These are phyloP conservation scores for Vireo griseus DNA, from an alignment of 2,797 vertebrate species.

Conservation along the genomic window DNA sequence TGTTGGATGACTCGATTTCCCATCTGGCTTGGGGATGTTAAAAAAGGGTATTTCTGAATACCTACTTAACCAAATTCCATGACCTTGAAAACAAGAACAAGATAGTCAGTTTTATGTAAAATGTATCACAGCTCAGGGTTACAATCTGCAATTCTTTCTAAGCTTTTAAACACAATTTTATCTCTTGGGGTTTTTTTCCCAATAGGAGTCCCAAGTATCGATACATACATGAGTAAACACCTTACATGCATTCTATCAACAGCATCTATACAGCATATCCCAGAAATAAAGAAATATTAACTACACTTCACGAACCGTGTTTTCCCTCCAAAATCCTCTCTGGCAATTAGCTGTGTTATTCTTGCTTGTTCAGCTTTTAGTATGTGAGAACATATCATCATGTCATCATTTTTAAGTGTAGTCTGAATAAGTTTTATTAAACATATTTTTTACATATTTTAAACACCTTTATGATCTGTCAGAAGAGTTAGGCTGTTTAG, in stretches of 20 bases:
- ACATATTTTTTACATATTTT: neutral
- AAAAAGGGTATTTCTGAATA: conserved; percentile 74
- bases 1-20: conserved; percentile 65
- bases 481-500: neutral
- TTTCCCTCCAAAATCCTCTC: fast-evolving
- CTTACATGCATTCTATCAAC: neutral
- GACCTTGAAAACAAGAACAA: conserved; percentile 77
- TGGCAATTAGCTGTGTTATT: neutral
- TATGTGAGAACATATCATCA: neutral
- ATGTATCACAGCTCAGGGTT: neutral
- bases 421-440: neutral
- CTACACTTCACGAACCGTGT: neutral
- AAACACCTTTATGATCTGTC: neutral
- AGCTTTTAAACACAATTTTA: neutral
- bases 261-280: neutral
- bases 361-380: neutral
- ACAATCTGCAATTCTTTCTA: neutral
- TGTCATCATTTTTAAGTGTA: neutral
- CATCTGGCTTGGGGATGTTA: conserved; percentile 71
- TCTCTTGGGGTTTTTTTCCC: neutral
- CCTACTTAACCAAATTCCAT: conserved; percentile 84
- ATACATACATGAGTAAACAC: neutral
- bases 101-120: neutral
- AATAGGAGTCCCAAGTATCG: neutral
- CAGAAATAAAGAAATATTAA: neutral